Evolutionary conservation across 2,888 invertebrate species (phyloP).

Genomic region (Tribolium freemani): DNA sequence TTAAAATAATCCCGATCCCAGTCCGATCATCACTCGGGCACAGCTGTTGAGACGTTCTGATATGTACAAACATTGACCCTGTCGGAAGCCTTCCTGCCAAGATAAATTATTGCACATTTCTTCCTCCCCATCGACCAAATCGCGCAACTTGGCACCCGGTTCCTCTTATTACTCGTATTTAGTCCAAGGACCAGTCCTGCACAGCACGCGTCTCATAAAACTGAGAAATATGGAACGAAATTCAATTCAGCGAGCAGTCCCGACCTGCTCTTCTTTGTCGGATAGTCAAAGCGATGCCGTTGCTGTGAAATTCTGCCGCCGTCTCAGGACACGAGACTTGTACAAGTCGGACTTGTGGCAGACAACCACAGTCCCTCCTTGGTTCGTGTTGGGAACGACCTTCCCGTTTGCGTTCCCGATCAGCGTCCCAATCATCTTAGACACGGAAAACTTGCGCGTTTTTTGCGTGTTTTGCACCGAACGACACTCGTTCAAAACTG

Average conservation of each 20-base stretch:
- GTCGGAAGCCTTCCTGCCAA: conserved; percentile 31
- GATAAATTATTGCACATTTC: conserved; percentile 30
- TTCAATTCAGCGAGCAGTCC: conserved; percentile 55
- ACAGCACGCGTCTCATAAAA: conserved; percentile 59
- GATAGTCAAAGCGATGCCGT: conserved; percentile 80
- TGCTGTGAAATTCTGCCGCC: conserved; percentile 73
- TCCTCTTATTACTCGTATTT: conserved; percentile 32
- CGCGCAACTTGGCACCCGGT: conserved; percentile 14
- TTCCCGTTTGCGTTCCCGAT: conserved; percentile 72
- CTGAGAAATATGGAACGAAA: conserved; percentile 56
- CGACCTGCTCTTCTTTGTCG: conserved; percentile 58
- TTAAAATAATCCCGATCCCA: conserved; percentile 4
- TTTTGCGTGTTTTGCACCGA: conserved; percentile 67
- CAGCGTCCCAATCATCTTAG: conserved; percentile 84
- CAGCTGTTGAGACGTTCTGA: conserved; percentile 12
- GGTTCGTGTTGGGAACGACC: conserved; percentile 64
- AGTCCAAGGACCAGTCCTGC: conserved; percentile 12
- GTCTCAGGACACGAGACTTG: conserved; percentile 71
- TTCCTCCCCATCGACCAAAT: neutral
- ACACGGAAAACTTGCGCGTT: conserved; percentile 81
- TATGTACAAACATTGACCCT: conserved; percentile 35
- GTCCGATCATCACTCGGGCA: neutral
- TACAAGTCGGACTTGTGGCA: conserved; percentile 74
- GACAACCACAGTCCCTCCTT: conserved; percentile 74
- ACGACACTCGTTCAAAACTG: conserved; percentile 77